phyloP scores from a whole-genome alignment of 2,113 vertebrate genomes.

The Proteles cristata region DNA sequence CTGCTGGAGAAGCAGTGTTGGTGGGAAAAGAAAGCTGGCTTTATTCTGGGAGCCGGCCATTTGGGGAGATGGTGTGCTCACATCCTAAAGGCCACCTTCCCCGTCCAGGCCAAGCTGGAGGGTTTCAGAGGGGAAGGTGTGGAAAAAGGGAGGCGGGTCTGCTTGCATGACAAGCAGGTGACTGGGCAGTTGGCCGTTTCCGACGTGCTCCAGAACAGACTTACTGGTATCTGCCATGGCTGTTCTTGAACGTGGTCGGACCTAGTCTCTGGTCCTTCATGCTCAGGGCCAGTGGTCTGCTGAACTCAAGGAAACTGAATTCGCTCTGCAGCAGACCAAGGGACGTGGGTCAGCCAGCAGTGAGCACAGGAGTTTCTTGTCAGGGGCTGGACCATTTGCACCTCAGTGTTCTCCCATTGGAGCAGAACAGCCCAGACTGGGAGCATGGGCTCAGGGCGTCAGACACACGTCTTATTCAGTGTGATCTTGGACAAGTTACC shows the following conservation, averaged over 20 bases:
- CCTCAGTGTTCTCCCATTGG: rapidly evolving
- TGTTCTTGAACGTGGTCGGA: neutral
- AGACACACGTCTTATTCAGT: rapidly evolving
- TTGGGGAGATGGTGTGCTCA: neutral
- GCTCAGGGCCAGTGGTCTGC: neutral
- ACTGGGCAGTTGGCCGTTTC: neutral
- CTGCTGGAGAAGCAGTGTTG: neutral
- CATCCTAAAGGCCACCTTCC: neutral
- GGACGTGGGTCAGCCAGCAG: neutral
- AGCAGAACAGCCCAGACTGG: no score
- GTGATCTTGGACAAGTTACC: rapidly evolving
- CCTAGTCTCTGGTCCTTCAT: neutral
- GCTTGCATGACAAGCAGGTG: neutral
- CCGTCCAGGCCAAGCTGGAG: neutral
- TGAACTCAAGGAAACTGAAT: neutral
- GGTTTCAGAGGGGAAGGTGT: neutral
- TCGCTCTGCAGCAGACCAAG: neutral
- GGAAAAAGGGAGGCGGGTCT: neutral
- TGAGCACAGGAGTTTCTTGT: neutral
- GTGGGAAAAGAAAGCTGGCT: neutral
- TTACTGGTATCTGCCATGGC: neutral
- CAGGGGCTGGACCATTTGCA: no score
- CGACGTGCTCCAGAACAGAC: neutral
- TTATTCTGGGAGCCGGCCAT: neutral
- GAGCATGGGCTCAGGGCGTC: rapidly evolving